A percentile compares a stretch with the other conserved stretches of the same genome.
Evolutionary conservation across 2,888 invertebrate species (phyloP).

Genomic region (Hylaea fasciaria): DNA sequence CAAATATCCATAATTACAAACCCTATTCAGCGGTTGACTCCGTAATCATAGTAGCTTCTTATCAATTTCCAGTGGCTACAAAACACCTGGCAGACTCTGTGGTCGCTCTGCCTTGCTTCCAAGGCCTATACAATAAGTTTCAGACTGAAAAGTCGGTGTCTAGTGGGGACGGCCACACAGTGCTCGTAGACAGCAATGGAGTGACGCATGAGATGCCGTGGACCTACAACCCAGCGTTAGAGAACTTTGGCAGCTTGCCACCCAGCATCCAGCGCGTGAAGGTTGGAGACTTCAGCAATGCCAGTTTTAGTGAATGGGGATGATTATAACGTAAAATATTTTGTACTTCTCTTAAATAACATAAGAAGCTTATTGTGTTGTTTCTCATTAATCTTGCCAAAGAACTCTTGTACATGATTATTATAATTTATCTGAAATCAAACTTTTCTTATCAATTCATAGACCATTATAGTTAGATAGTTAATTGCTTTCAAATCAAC

Average conservation of each 20-base stretch:
- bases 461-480: too few relatives aligned
- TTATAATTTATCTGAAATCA: too few relatives aligned
- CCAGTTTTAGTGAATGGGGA: constrained; percentile 85
- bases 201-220: constrained; percentile 80
- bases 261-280: constrained; percentile 85
- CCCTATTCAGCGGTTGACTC: too few relatives aligned
- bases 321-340: constrained; percentile 42
- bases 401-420: too few relatives aligned
- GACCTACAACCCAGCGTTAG: constrained; percentile 80
- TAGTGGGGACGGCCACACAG: constrained; percentile 48
- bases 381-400: too few relatives aligned
- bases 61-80: constrained; percentile 64
- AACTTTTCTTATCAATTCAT: too few relatives aligned
- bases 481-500: too few relatives aligned
- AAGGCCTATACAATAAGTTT: constrained; percentile 67
- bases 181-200: constrained; percentile 65
- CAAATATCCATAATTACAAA: too few relatives aligned
- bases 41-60: too few relatives aligned
- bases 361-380: too few relatives aligned
- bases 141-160: constrained; percentile 55
- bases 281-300: constrained; percentile 79
- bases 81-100: constrained; percentile 48
- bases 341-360: too few relatives aligned
- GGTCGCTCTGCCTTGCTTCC: constrained; percentile 57
- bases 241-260: constrained; percentile 81